Conservation (phyloP, 2,113 vertebrate species). For the Sisor rabdophorus region DNA sequence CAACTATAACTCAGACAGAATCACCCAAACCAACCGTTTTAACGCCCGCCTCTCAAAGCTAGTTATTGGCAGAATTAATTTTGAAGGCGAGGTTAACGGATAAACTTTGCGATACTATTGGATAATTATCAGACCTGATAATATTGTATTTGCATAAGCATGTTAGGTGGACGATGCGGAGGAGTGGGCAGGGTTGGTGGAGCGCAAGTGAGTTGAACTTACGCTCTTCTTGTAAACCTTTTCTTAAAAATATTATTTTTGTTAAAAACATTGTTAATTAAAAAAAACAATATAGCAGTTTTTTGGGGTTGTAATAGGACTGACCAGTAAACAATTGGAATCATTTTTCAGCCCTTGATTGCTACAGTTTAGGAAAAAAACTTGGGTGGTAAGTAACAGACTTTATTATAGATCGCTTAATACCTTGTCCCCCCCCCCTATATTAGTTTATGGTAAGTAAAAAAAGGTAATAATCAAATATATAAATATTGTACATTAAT, state of each 20-base stretch:
- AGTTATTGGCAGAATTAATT: conserved; percentile 43
- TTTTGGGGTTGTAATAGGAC: not conserved
- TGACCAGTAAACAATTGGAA: not conserved
- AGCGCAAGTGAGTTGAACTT: conserved; percentile 72
- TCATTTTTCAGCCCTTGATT: conserved; percentile 11
- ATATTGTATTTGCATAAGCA: conserved; percentile 66
- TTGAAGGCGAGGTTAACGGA: conserved; percentile 10
- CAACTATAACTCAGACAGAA: conserved; percentile 64
- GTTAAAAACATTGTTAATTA: conserved; percentile 24
- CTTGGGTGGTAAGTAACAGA: conserved; percentile 69
- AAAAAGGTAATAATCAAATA: not conserved
- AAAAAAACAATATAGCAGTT: conserved; percentile 29
- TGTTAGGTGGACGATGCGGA: conserved; percentile 70
- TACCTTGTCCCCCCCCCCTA: not conserved
- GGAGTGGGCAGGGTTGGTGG: conserved; percentile 66
- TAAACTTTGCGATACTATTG: conserved; percentile 28
- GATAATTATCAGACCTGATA: not conserved
- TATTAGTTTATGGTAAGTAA: not conserved
- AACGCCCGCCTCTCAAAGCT: not conserved
- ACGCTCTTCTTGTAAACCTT: conserved; percentile 54
- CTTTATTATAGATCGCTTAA: conserved; percentile 20
- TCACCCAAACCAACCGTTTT: conserved; percentile 40
- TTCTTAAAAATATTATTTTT: conserved; percentile 61
- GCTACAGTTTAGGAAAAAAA: conserved; percentile 55
- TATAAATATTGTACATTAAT: not conserved